phyloP scores from a whole-genome alignment of 2,888 invertebrate species.

The Ephialtes manifestator region DNA sequence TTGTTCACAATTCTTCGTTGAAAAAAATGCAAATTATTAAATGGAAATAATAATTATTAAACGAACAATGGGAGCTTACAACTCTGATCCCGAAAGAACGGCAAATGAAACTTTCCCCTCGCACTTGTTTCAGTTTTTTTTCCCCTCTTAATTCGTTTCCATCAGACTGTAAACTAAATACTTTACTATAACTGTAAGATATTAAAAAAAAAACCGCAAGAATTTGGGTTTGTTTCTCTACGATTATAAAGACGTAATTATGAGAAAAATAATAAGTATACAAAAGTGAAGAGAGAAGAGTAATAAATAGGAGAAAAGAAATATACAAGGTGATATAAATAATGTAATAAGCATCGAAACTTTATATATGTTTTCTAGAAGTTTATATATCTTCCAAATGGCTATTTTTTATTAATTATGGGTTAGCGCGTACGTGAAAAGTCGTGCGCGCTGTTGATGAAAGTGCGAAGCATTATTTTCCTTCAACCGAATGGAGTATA shows the following conservation, averaged over 20 bases:
- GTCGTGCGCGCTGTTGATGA: slow-evolving; percentile 28
- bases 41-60: no score
- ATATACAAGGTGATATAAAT: slow-evolving; percentile 57
- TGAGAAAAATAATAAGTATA: slow-evolving; percentile 46
- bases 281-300: slow-evolving; percentile 58
- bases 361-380: slow-evolving; percentile 74
- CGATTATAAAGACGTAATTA: not conserved
- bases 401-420: slow-evolving; percentile 57
- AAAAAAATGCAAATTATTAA: no score
- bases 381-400: slow-evolving; percentile 73
- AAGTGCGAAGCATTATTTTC: slow-evolving; percentile 65
- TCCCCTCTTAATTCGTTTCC: not conserved
- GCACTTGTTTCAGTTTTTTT: slow-evolving; percentile 2
- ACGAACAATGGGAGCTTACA: no score
- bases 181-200: slow-evolving; percentile 16
- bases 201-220: not conserved
- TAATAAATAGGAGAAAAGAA: slow-evolving; percentile 54
- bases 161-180: slow-evolving; percentile 16
- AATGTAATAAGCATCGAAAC: slow-evolving; percentile 64
- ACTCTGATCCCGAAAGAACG: no score
- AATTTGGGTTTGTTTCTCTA: slow-evolving; percentile 19
- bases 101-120: no score
- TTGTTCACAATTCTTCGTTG: no score
- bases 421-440: not conserved
- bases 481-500: slow-evolving; percentile 66